A percentile compares a stretch with the other conserved stretches of the same genome.
Conservation (phyloP, 1,140 invertebrate genomes). For the Lepeophtheirus salmonis region DNA sequence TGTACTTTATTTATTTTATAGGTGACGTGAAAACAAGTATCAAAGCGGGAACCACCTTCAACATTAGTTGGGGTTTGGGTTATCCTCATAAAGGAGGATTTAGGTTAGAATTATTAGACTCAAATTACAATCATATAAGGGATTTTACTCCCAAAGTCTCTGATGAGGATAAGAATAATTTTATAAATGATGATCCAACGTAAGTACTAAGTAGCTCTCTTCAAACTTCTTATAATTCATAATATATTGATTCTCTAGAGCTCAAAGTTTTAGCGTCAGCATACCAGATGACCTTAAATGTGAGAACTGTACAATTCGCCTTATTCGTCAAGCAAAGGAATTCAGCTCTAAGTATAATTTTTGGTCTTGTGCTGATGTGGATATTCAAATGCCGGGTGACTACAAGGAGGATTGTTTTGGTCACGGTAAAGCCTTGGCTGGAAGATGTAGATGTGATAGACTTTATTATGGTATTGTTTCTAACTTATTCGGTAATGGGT, state of each 20-base stretch:
- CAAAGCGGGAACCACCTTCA: constrained; percentile 57
- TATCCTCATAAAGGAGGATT: constrained; percentile 84
- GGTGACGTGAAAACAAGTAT: constrained; percentile 52
- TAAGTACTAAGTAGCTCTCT: constrained; percentile 30
- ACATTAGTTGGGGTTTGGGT: constrained; percentile 78
- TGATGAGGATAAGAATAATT: constrained; percentile 40
- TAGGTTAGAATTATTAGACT: constrained; percentile 58
- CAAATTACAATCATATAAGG: constrained; percentile 52
- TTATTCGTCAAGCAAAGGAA: constrained; percentile 69
- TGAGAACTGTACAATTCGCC: constrained; percentile 64
- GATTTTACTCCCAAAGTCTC: constrained; percentile 60
- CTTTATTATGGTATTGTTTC: constrained; percentile 45
- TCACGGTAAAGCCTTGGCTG: constrained; percentile 52
- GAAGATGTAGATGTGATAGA: constrained; percentile 54
- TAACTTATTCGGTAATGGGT: background rate
- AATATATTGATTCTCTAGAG: constrained; percentile 35
- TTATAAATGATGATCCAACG: constrained; percentile 54
- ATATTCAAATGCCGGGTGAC: constrained; percentile 37
- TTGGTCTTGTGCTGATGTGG: constrained; percentile 87
- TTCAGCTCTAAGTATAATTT: constrained; percentile 67
- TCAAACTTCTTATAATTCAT: background rate
- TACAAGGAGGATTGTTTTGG: constrained; percentile 43
- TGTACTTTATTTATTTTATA: constrained; percentile 24
- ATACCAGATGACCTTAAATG: constrained; percentile 65
- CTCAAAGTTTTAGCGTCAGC: constrained; percentile 52